Conservation (phyloP, 1,140 invertebrate species). For the fruit fly (Drosophila melanogaster) region DNA sequence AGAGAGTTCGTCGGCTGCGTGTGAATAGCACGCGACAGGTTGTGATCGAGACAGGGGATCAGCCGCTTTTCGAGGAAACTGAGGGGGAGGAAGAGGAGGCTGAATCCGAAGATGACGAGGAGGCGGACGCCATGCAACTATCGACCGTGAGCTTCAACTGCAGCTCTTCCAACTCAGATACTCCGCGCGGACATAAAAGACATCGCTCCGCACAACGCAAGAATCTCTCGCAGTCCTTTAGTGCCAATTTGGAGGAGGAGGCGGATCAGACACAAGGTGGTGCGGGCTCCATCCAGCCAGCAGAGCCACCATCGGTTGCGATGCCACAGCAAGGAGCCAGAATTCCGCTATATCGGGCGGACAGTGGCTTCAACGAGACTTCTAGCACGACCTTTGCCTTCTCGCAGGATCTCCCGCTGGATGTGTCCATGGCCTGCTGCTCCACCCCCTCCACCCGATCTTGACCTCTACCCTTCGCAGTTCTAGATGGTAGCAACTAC, state of each 20-base stretch:
- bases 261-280: slow-evolving; percentile 12
- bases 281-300: neutral
- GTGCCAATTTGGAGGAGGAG: slow-evolving; percentile 56
- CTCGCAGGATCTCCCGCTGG: slow-evolving; percentile 59
- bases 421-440: slow-evolving; percentile 72
- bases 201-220: slow-evolving; percentile 75
- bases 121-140: slow-evolving; percentile 71
- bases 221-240: slow-evolving; percentile 82
- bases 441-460: slow-evolving; percentile 74
- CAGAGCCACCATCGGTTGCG: neutral
- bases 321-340: slow-evolving; percentile 11
- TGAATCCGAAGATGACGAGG: slow-evolving; percentile 29
- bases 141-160: slow-evolving; percentile 68
- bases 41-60: slow-evolving; percentile 10
- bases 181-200: slow-evolving; percentile 65
- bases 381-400: slow-evolving; percentile 54
- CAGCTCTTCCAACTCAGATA: slow-evolving; percentile 77
- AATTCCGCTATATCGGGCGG: slow-evolving; percentile 63
- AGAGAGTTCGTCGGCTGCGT: slow-evolving; percentile 57
- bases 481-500: neutral
- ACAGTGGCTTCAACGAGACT: slow-evolving; percentile 84
- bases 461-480: slow-evolving; percentile 22
- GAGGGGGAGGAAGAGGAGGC: slow-evolving; percentile 39
- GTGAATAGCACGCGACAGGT: slow-evolving; percentile 56
- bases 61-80: slow-evolving; percentile 14